Percentiles rank a stretch among this genome's conserved stretches.
Conservation (phyloP, 2,888 invertebrate species). For the Chloroclystis v-ata region DNA sequence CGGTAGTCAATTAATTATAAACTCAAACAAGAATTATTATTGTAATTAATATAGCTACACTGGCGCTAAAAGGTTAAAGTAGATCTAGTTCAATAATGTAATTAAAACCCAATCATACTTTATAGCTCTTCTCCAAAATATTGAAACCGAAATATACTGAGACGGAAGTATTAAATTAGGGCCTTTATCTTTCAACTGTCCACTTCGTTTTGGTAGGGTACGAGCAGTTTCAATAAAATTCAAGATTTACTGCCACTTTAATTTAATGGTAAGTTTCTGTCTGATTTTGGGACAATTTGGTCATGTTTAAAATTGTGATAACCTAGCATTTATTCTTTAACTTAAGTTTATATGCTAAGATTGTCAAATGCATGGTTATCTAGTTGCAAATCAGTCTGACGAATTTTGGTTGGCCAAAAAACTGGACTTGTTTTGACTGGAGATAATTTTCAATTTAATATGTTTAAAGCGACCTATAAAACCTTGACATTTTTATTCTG, state of each 20-base stretch:
- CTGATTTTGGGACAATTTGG: too few species aligned
- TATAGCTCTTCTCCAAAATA: slow-evolving; percentile 14
- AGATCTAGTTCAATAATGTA: not conserved
- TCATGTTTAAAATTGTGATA: too few species aligned
- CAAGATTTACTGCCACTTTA: not conserved
- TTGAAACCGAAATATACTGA: slow-evolving; percentile 3
- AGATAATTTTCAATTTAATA: not conserved
- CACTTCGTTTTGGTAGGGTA: not conserved
- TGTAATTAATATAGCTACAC: not conserved
- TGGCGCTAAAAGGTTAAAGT: not conserved
- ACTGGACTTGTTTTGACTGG: not conserved
- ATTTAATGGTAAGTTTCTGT: too few species aligned
- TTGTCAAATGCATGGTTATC: not conserved
- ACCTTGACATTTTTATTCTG: not conserved
- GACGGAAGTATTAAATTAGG: slow-evolving; percentile 12
- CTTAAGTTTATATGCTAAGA: too few species aligned
- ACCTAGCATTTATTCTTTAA: too few species aligned
- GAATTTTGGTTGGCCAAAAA: not conserved
- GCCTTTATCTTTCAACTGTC: slow-evolving; percentile 4
- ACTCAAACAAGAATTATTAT: not conserved
- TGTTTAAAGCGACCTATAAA: not conserved
- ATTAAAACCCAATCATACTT: slow-evolving; percentile 9
- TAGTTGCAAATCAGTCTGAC: not conserved
- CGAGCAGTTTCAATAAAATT: not conserved
- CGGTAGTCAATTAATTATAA: too few species aligned